These are phyloP conservation scores for Haplochromis vanheusdeni DNA, from an alignment of 2,113 vertebrate genomes.

Conservation along the genomic window DNA sequence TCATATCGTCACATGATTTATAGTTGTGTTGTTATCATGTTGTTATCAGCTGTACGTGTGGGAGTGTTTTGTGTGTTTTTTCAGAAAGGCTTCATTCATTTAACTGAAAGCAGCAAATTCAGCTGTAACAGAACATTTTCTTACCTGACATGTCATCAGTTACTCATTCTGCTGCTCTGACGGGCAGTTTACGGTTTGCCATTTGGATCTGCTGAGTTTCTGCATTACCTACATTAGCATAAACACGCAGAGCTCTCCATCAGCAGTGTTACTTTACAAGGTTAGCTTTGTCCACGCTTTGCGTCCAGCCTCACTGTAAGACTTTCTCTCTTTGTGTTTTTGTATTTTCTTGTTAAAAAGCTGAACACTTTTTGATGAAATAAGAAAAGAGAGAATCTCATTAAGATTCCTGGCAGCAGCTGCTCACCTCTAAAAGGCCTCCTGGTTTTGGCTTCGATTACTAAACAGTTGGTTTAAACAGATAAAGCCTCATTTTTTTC, in stretches of 20 bases:
- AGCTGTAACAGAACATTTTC: not conserved
- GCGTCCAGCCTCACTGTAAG: not conserved
- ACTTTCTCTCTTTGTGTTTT: not conserved
- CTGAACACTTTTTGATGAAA: not conserved
- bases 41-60: not conserved
- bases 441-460: constrained; percentile 17
- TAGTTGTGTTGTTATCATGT: not conserved
- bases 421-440: not conserved
- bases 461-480: constrained; percentile 24
- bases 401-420: constrained; percentile 30
- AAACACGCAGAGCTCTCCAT: not conserved
- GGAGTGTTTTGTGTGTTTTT: not conserved
- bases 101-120: not conserved
- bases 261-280: constrained; percentile 8
- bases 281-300: not conserved
- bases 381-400: not conserved
- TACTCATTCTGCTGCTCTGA: constrained; percentile 9
- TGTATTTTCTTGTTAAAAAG: not conserved
- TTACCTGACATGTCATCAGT: not conserved
- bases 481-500: not conserved
- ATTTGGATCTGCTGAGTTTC: constrained; percentile 23
- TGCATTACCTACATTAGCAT: constrained; percentile 22
- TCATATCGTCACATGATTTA: not conserved
- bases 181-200: not conserved
- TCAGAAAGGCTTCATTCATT: not conserved